Percentiles rank a stretch among this genome's conserved stretches.
These are phyloP conservation scores for Capricornis sumatraensis DNA, from an alignment of 2,113 vertebrate species.

Conservation along the genomic window DNA sequence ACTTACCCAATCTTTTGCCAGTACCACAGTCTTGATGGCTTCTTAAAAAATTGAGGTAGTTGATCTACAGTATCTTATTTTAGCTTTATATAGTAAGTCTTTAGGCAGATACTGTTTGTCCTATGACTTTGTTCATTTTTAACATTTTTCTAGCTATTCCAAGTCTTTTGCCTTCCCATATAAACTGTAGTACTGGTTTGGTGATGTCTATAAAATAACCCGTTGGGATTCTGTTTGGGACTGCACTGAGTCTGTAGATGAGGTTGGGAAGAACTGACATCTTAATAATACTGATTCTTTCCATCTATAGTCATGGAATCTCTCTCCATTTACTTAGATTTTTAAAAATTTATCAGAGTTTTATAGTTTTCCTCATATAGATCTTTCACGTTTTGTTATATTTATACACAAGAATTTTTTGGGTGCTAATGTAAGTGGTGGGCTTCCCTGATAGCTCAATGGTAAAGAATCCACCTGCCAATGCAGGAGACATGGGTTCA, in stretches of 20 bases:
- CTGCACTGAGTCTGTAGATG: background rate
- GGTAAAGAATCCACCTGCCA: background rate
- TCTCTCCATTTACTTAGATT: background rate
- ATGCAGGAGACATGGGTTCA: background rate
- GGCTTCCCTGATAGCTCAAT: background rate
- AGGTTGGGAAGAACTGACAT: background rate
- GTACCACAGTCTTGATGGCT: background rate
- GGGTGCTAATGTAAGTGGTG: background rate
- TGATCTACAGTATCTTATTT: background rate
- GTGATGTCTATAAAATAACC: background rate
- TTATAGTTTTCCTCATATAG: background rate
- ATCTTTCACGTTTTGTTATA: background rate
- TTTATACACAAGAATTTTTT: background rate
- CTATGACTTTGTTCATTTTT: background rate
- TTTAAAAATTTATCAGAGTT: background rate
- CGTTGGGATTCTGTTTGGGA: background rate
- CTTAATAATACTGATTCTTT: background rate
- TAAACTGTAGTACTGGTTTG: background rate
- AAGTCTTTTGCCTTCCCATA: background rate
- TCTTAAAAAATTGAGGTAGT: background rate
- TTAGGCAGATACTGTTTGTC: background rate
- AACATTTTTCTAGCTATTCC: background rate
- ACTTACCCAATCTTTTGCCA: background rate
- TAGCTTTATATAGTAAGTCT: background rate
- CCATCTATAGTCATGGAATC: background rate